Evolutionary conservation across 2,888 invertebrate genomes (phyloP), one percentile per base, ranked within the genome.

Genomic region (Tetheella fluctuosa): DNA sequence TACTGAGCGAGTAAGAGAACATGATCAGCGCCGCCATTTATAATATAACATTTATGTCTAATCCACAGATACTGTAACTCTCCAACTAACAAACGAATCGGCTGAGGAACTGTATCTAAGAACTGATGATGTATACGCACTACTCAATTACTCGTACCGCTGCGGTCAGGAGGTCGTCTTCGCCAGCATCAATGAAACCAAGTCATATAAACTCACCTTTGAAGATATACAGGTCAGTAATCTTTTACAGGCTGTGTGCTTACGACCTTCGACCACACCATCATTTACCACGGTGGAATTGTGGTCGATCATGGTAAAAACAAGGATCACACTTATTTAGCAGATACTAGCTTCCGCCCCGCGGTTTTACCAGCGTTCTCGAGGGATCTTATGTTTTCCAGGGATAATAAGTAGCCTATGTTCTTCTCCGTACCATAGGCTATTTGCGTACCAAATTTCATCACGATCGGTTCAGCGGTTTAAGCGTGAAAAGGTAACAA

Each of bases 121-220:
- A 0, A 65, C n/a, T 48, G 48, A 68, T 0, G 85, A 84, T 0
- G 74, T 94, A 12, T 89, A 84, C 61, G 94, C 94, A 0, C 80
- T 93, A 0, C 54, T 72, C 0, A 86, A 82, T 3, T 94, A 94
- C 83, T 93, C 94, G 0, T 94, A 94, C 80, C 90, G 94, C 48
- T 95, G 95, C 62, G 83, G 77, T 0, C 80, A 86, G 42, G 73
- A 74, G 17, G 70, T 90, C 2, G 70, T 69, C 20, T 89, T 87
- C 72, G 52, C 70, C 13, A 69, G 77, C 17, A 54, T 68, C 1
- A 86, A 88, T 53, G 71, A 77, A 8, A 81, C 80, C 0, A 70
- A 64, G 2, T 28, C 61, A 0, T 78, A 73, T 55, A 71, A 73
- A 0, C 30, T 93, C 1, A 71, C 67, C 20, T 87, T 93, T 48